These are phyloP conservation scores for Amblyraja radiata DNA, from an alignment of 2,797 vertebrate species.

Conservation along the genomic window DNA sequence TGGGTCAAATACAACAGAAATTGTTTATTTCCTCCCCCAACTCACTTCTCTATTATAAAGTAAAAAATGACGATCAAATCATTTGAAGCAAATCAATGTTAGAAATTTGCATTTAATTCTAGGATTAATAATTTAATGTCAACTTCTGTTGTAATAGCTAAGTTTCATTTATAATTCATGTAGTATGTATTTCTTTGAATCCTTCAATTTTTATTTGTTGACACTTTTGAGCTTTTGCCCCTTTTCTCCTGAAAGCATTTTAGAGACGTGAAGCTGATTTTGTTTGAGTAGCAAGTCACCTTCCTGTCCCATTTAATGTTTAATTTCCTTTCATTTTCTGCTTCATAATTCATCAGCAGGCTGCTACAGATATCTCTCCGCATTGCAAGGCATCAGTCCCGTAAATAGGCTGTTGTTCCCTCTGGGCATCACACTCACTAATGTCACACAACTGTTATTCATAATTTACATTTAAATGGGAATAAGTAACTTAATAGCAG, in stretches of 20 bases:
- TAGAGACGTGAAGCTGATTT: neutral
- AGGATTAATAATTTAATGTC: neutral
- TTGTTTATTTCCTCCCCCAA: neutral
- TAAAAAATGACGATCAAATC: too few species aligned
- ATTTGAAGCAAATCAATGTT: neutral
- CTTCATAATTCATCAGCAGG: neutral
- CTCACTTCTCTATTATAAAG: neutral
- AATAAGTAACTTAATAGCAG: too few species aligned
- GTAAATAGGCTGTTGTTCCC: neutral
- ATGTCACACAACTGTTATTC: neutral
- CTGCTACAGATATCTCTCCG: neutral
- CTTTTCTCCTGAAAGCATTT: neutral
- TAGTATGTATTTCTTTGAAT: neutral
- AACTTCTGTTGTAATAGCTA: neutral
- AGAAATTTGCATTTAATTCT: neutral
- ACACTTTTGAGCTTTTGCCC: neutral
- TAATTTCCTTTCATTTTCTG: neutral
- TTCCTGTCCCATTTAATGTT: neutral
- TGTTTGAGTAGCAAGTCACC: neutral
- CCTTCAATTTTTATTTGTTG: neutral
- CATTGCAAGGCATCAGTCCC: neutral
- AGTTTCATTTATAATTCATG: neutral
- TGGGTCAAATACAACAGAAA: too few species aligned
- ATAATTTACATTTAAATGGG: too few species aligned
- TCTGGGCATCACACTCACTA: neutral